Percentiles rank a stretch among this genome's conserved stretches.
These are phyloP conservation scores for Oxygymnocypris stewartii DNA, from an alignment of 2,113 vertebrate genomes.

Conservation along the genomic window DNA sequence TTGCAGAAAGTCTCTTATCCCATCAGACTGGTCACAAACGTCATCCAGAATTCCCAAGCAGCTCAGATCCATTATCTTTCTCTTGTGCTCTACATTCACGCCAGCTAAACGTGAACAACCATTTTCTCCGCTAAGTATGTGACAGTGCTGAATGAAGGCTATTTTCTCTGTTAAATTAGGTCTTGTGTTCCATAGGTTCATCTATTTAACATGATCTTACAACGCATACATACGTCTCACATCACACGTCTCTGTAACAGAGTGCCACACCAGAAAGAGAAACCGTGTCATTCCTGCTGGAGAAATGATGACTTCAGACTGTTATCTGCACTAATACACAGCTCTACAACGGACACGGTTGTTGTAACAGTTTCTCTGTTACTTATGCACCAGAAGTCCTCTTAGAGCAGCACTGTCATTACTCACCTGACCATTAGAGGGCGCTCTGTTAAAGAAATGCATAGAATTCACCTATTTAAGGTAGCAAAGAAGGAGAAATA, in stretches of 20 bases:
- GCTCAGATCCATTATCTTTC: background rate
- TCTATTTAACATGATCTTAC: constrained; percentile 6
- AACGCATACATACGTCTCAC: background rate
- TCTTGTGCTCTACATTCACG: background rate
- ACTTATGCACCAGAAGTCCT: too few relatives aligned
- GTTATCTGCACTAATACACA: constrained; percentile 23
- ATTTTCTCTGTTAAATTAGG: background rate
- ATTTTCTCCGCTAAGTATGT: background rate
- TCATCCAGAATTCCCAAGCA: background rate
- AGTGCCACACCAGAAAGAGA: background rate
- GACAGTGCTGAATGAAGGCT: background rate
- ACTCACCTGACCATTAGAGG: too few relatives aligned
- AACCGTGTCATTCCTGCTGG: background rate
- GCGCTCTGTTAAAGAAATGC: too few relatives aligned
- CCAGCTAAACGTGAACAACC: background rate
- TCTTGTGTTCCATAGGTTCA: background rate
- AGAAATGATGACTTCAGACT: constrained; percentile 2
- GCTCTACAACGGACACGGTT: background rate
- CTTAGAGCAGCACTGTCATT: too few relatives aligned
- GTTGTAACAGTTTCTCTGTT: too few relatives aligned
- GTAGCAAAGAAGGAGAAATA: too few relatives aligned
- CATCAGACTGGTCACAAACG: background rate
- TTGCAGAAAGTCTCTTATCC: constrained; percentile 7
- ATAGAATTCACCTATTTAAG: too few relatives aligned
- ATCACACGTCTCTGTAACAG: background rate